Conservation (phyloP, 2,797 vertebrate species). For the Syndactyla subalaris region DNA sequence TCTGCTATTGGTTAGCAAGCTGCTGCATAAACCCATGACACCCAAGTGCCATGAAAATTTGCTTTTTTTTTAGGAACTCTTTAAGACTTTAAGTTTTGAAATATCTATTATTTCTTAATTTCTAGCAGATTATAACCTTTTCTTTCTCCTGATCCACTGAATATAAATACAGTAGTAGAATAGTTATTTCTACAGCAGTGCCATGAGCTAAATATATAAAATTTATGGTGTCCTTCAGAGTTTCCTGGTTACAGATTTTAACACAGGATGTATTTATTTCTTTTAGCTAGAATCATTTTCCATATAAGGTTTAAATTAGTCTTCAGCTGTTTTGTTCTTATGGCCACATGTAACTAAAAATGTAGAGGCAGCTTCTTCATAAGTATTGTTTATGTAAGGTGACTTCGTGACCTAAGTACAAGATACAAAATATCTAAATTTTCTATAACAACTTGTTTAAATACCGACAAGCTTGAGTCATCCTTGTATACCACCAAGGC, state of each 20-base stretch:
- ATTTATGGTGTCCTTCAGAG: conserved; percentile 2
- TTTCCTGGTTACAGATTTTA: conserved; percentile 42
- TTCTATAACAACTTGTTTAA: conserved; percentile 35
- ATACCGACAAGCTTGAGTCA: neutral
- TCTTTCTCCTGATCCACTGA: neutral
- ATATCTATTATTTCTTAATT: neutral
- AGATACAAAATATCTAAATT: neutral
- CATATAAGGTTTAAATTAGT: conserved; percentile 2
- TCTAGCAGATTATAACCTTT: neutral
- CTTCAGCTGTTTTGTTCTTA: conserved; percentile 9
- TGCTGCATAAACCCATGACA: neutral
- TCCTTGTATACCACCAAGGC: neutral
- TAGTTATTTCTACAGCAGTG: neutral
- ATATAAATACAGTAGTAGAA: neutral
- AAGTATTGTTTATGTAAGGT: conserved; percentile 15
- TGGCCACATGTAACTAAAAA: conserved; percentile 9
- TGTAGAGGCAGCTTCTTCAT: neutral
- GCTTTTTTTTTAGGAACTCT: neutral
- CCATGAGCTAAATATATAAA: conserved; percentile 10
- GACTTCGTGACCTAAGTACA: neutral
- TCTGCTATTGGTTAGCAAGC: neutral
- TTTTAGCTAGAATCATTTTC: conserved; percentile 29
- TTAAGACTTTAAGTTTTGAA: neutral
- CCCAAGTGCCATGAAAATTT: neutral
- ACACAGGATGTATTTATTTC: conserved; percentile 54